These are phyloP conservation scores for Leuciscus waleckii DNA, from an alignment of 2,797 vertebrate species.

Conservation along the genomic window DNA sequence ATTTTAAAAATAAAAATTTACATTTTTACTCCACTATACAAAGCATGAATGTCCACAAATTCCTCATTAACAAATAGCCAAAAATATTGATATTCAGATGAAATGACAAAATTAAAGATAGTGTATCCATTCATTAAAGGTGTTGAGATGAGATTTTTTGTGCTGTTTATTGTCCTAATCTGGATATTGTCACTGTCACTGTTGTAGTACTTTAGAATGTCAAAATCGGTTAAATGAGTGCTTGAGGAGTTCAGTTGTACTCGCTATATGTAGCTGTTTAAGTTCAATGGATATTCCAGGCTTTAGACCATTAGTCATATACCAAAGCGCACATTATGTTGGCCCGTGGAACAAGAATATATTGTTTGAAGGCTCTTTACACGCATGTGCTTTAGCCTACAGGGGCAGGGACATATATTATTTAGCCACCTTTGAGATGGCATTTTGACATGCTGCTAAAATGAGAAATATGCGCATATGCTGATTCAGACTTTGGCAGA, in stretches of 20 bases:
- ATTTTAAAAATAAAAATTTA: neutral
- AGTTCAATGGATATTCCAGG: neutral
- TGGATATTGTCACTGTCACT: neutral
- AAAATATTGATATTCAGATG: neutral
- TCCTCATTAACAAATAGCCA: neutral
- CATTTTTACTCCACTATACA: neutral
- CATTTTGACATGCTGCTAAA: conserved; percentile 46
- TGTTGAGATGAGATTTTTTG: neutral
- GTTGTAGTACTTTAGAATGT: neutral
- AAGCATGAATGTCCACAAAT: neutral
- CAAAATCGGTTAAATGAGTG: neutral
- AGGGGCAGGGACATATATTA: conserved; percentile 51
- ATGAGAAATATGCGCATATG: conserved; percentile 38
- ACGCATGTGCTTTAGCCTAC: conserved; percentile 26
- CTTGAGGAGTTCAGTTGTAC: neutral
- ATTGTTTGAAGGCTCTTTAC: neutral
- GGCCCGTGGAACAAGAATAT: conserved; percentile 1
- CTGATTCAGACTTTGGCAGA: conserved; percentile 34
- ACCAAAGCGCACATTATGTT: neutral
- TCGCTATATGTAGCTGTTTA: neutral
- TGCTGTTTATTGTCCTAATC: neutral
- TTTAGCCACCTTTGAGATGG: conserved; percentile 45
- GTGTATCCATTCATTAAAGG: neutral
- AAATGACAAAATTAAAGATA: neutral
- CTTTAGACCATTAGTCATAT: neutral